Conservation (phyloP, 2,888 invertebrate genomes). For the Autographa pulchrina region DNA sequence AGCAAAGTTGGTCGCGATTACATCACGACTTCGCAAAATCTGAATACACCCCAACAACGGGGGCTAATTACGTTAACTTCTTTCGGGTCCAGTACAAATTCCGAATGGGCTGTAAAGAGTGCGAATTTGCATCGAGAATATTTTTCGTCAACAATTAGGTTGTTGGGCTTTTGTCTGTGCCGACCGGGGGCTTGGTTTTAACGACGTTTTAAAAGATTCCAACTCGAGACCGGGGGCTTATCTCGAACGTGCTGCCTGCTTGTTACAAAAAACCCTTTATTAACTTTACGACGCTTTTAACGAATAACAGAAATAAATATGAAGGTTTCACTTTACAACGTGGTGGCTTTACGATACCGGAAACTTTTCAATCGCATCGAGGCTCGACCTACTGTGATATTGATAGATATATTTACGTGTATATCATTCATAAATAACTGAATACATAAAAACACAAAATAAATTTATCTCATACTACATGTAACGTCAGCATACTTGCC, state of each 20-base stretch:
- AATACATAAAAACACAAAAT: not conserved
- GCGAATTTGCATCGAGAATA: conserved; percentile 88
- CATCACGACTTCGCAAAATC: conserved; percentile 68
- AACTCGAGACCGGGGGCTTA: conserved; percentile 83
- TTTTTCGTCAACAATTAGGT: conserved; percentile 89
- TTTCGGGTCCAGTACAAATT: conserved; percentile 85
- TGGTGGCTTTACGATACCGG: conserved; percentile 75
- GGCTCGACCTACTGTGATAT: conserved; percentile 53
- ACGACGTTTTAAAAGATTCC: conserved; percentile 89
- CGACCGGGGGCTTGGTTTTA: conserved; percentile 84
- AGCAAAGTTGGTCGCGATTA: conserved; percentile 60
- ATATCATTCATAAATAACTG: conserved; percentile 13
- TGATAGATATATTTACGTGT: conserved; percentile 29
- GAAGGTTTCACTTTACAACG: conserved; percentile 79
- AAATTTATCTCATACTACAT: not conserved
- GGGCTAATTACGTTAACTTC: conserved; percentile 85
- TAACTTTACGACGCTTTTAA: conserved; percentile 87
- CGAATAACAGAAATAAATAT: conserved; percentile 89
- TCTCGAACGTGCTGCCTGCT: conserved; percentile 83
- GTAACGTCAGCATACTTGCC: conserved; percentile 10
- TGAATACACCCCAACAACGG: conserved; percentile 71
- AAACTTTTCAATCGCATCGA: conserved; percentile 75
- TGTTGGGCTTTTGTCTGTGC: conserved; percentile 84
- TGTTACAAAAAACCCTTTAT: conserved; percentile 88
- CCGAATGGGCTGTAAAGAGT: conserved; percentile 87